These are phyloP conservation scores for Exephanes ischioxanthus DNA, from an alignment of 2,888 invertebrate species.

Conservation along the genomic window DNA sequence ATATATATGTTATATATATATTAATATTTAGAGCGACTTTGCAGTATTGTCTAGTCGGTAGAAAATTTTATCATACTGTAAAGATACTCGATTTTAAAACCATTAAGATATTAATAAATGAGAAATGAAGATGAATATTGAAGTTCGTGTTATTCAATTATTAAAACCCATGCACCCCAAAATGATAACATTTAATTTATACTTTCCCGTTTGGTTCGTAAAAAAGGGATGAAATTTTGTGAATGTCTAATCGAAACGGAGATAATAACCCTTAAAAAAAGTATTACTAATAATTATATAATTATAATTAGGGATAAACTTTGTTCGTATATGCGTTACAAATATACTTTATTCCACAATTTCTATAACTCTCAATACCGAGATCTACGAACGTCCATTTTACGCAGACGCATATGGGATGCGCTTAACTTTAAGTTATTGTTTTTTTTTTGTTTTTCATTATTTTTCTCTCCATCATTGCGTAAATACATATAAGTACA, in stretches of 20 bases:
- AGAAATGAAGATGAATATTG: conserved; percentile 14
- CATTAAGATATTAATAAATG: conserved; percentile 18
- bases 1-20: background rate
- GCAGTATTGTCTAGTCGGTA: conserved; percentile 63
- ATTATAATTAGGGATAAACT: conserved; percentile 2
- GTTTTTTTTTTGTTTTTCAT: conserved; percentile 19
- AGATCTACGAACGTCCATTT: conserved; percentile 63
- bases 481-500: conserved; percentile 76
- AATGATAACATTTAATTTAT: background rate
- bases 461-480: conserved; percentile 44
- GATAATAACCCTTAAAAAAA: background rate
- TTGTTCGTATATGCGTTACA: conserved; percentile 73
- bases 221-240: background rate
- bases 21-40: conserved; percentile 9
- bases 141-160: background rate
- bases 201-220: background rate
- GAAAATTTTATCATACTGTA: conserved; percentile 46
- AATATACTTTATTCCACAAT: conserved; percentile 79
- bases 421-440: conserved; percentile 59
- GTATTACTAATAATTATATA: background rate
- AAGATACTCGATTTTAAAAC: conserved; percentile 56
- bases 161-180: background rate
- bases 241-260: background rate
- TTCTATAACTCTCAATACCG: conserved; percentile 64
- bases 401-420: conserved; percentile 68